phyloP scores from a whole-genome alignment of 2,797 vertebrate species.

The Chelonia mydas region DNA sequence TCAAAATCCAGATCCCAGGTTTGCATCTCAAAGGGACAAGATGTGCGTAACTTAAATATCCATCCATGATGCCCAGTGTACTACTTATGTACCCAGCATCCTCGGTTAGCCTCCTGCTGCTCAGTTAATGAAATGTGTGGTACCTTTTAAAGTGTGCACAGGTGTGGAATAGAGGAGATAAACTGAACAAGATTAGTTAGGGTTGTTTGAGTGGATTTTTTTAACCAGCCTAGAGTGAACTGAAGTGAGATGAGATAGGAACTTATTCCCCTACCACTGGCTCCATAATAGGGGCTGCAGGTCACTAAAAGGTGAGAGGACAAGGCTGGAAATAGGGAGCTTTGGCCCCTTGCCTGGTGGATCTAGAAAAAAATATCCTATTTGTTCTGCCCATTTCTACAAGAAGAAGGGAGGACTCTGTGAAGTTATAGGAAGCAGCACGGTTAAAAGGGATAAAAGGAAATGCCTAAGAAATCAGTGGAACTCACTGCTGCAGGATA shows the following conservation, averaged over 20 bases:
- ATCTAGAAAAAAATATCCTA: not conserved
- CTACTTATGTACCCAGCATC: rapidly evolving
- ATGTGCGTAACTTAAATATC: rapidly evolving
- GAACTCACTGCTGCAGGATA: not conserved
- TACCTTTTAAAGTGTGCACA: conserved; percentile 4
- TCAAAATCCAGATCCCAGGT: not conserved
- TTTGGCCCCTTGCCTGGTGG: not conserved
- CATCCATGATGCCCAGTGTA: not conserved
- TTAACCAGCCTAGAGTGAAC: conserved; percentile 51
- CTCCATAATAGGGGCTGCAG: not conserved
- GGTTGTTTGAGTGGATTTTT: conserved; percentile 62
- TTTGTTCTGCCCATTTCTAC: not conserved
- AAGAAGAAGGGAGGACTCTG: not conserved
- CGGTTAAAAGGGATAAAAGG: not conserved
- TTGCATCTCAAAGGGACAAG: not conserved
- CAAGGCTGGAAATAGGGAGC: conserved; percentile 6
- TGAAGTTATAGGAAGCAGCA: not conserved
- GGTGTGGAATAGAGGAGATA: conserved; percentile 36
- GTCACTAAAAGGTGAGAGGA: not conserved
- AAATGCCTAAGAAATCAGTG: not conserved
- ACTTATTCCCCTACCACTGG: conserved; percentile 51
- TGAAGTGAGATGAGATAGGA: conserved; percentile 37
- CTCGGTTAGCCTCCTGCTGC: not conserved
- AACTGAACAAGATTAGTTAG: conserved; percentile 39
- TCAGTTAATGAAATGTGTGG: conserved; percentile 32